Evolutionary conservation across 2,797 vertebrate species (phyloP).

Genomic region (Fundulus diaphanus): DNA sequence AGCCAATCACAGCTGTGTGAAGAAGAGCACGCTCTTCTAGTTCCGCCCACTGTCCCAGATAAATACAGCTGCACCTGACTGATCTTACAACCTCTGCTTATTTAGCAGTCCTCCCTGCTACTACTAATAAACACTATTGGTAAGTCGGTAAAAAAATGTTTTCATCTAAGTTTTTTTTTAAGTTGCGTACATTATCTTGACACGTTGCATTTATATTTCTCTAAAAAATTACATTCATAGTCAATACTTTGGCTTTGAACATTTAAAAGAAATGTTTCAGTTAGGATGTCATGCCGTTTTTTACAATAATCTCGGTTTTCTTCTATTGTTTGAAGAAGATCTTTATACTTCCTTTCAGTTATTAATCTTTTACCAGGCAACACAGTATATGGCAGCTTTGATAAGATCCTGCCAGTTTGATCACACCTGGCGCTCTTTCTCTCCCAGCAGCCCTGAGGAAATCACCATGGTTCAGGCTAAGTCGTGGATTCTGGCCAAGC

Average conservation of each 20-base stretch:
- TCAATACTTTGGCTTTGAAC: background rate
- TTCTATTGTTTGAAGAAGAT: background rate
- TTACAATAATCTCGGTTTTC: background rate
- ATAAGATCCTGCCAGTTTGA: background rate
- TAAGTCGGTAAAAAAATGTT: background rate
- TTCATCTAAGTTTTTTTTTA: background rate
- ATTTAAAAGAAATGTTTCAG: background rate
- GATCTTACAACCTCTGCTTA: background rate
- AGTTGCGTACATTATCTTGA: background rate
- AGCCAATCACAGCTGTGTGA: background rate
- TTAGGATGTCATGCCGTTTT: background rate
- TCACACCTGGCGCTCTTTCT: background rate
- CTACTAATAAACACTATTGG: background rate
- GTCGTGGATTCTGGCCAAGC: slow-evolving; percentile 85
- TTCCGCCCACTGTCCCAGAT: background rate
- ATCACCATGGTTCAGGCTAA: slow-evolving; percentile 84
- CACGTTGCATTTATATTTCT: background rate
- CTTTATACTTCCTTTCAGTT: background rate
- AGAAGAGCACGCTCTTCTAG: too few species aligned
- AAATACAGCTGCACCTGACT: background rate
- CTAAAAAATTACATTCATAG: background rate
- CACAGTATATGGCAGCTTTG: background rate
- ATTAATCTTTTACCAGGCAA: background rate
- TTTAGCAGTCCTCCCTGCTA: background rate
- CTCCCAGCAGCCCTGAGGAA: slow-evolving; percentile 16